Base-by-base conservation (phyloP, 2,888 invertebrate genomes). In the Labia minor region DNA sequence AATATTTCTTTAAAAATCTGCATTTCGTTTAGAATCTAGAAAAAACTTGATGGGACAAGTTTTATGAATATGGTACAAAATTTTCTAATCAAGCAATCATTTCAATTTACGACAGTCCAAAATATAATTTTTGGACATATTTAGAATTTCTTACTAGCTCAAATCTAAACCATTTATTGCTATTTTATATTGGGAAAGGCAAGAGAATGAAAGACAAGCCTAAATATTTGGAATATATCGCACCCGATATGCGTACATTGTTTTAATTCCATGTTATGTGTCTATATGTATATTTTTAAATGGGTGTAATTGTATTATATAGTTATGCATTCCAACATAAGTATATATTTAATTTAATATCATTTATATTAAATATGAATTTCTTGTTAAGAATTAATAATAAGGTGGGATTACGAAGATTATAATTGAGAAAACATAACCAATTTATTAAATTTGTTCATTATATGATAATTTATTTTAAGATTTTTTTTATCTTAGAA, bases 121-220 rank as follows among this genome's bases (percentile, higher is more conserved):
- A 49, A 49, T 49, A 8, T 10, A 49, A n/a, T 49, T 49, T 49
- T 49, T 49, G 49, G 49, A 49, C 49, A 49, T 49, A 49, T 49
- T 49, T 49, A 49, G 49, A 49, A 49, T 49, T 49, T 49, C 49
- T n/a, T 49, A 10, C 49, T 49, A 49, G 49, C 49, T 14, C 49
- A 49, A 49, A 49, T 49, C 49, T 49, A 49, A 49, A 49, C 49
- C 49, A 49, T 49, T 49, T 49, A 49, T 49, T 49, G 49, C 49
- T 49, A 49, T 49, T 49, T 11, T 10, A n/a, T 8, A 49, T 49
- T 14, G 49, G 49, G 49, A 49, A 49, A 49, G 49, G 49, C 49
- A 49, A 49, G 49, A 49, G 49, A 10, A 49, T 49, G 49, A 49
- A 49, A 49, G 49, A 49, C 49, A 49, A 49, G 49, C 49, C 49